phyloP scores from a whole-genome alignment of 2,113 vertebrate species.

The Formicarius rufipectus region DNA sequence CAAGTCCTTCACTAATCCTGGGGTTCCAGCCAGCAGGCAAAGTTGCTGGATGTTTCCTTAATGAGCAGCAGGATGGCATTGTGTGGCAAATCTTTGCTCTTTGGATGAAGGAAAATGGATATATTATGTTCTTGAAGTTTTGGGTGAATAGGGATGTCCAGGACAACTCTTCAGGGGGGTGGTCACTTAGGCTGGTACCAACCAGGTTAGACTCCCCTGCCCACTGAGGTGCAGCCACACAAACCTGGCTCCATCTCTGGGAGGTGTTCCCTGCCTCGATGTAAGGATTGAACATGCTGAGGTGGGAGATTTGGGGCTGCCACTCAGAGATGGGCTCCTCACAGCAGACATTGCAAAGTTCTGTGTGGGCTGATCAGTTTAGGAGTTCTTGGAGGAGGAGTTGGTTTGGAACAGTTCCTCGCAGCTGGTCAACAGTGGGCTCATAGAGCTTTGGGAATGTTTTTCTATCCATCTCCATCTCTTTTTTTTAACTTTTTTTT shows the following conservation, averaged over 20 bases:
- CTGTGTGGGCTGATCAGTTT: neutral
- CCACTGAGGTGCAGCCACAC: neutral
- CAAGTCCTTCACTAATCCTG: neutral
- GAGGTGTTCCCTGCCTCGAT: neutral
- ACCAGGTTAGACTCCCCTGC: neutral
- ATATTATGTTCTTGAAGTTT: neutral
- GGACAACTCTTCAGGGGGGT: neutral
- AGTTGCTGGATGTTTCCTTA: neutral
- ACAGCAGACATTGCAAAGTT: accelerated
- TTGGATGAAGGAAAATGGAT: neutral
- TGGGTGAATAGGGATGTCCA: neutral
- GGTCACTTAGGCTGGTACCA: neutral
- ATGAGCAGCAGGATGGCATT: neutral
- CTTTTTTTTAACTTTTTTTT: neutral
- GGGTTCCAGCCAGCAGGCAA: neutral
- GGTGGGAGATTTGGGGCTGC: neutral
- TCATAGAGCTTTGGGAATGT: neutral
- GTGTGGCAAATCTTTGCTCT: neutral
- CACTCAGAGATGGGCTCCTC: neutral
- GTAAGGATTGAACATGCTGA: neutral
- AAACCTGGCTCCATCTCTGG: neutral
- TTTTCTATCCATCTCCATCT: neutral
- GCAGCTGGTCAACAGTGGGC: accelerated
- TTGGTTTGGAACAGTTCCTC: neutral
- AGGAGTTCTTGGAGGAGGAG: accelerated